Base-by-base conservation (phyloP, 2,113 vertebrate genomes). In the Mohoua ochrocephala region DNA sequence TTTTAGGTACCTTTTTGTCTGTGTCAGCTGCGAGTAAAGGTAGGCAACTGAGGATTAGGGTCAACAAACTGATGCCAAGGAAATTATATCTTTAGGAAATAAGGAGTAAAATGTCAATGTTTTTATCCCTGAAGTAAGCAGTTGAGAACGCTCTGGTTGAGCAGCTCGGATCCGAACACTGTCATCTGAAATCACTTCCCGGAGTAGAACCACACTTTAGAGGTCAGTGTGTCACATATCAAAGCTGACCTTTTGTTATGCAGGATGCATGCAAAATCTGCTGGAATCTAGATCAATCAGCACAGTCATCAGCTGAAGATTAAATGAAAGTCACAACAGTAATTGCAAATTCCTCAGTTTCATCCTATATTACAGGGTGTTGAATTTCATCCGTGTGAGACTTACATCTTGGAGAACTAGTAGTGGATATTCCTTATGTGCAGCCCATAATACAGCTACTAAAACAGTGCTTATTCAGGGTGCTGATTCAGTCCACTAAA, bases 251-350 rank as follows among this genome's bases (percentile, higher is more conserved):
- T 86, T 84, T 92, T 92, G 94, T 94, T 97, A 91, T 80, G 91
- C 95, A 92, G 84, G 89, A 91, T 59, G 96, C 93, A 96, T 97
- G 97, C 97, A 96, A 95, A 92, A 92, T 97, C 95, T 96, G 93
- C 95, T 96, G 71, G 90, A 95, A 96, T 96, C 97, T 96, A 95
- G 94, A 93, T 96, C 86, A 96, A 95, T 89, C 87, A 77, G 97
- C 97, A 97, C 90, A 97, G 73, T 97, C 76, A 97, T 91, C 76
- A 84, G 97, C 91, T 97, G 90, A 97, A 97, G 96, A 97, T 84
- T 96, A 98, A 98, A 97, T 97, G 82, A 94, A 96, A 97, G 97
- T 97, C 97, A 98, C 96, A 95, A 97, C 94, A 95, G 95, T 95
- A 97, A 98, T 74, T 95, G 97, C 96, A 91, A 96, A 93, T 95